Percentiles rank a stretch among this genome's conserved stretches.
Conservation (phyloP, 1,140 invertebrate genomes). For the Drosophila ironensis region DNA sequence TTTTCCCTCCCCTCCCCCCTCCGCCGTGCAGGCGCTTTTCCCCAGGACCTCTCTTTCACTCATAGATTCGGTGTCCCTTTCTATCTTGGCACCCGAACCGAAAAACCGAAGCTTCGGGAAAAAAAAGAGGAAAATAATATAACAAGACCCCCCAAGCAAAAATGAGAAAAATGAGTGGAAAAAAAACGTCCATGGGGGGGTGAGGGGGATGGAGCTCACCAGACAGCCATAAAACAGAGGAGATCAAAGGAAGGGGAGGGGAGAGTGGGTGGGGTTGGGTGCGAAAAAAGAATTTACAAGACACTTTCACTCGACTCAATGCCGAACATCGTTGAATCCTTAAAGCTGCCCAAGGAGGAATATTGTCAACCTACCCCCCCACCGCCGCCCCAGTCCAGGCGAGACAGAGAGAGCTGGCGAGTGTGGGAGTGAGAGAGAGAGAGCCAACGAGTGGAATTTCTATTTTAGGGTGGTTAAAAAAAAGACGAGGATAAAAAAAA, state of each 20-base stretch:
- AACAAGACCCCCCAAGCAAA: slow-evolving; percentile 1
- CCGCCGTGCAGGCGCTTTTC: neutral
- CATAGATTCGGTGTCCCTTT: slow-evolving; percentile 50
- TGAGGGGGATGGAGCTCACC: neutral
- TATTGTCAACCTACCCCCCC: slow-evolving; percentile 26
- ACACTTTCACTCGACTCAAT: slow-evolving; percentile 66
- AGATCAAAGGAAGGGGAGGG: neutral
- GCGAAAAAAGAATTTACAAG: slow-evolving; percentile 22
- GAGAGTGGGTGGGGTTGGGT: neutral
- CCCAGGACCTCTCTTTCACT: slow-evolving; percentile 5
- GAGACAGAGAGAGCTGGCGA: neutral
- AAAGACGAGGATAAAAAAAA: slow-evolving; percentile 9
- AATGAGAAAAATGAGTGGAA: slow-evolving; percentile 51
- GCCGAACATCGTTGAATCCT: slow-evolving; percentile 61
- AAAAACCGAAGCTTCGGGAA: slow-evolving; percentile 43
- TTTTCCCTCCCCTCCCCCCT: slow-evolving; percentile 24
- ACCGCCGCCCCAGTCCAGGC: neutral
- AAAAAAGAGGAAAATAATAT: slow-evolving; percentile 18
- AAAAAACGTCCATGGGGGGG: slow-evolving; percentile 13
- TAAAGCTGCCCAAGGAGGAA: slow-evolving; percentile 44
- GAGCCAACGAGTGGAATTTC: slow-evolving; percentile 27
- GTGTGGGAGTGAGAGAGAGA: neutral
- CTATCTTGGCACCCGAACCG: slow-evolving; percentile 52
- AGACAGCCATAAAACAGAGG: slow-evolving; percentile 37
- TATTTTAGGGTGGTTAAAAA: slow-evolving; percentile 55